Conservation (phyloP, 2,797 vertebrate species). For the Phaenicophaeus curvirostris region DNA sequence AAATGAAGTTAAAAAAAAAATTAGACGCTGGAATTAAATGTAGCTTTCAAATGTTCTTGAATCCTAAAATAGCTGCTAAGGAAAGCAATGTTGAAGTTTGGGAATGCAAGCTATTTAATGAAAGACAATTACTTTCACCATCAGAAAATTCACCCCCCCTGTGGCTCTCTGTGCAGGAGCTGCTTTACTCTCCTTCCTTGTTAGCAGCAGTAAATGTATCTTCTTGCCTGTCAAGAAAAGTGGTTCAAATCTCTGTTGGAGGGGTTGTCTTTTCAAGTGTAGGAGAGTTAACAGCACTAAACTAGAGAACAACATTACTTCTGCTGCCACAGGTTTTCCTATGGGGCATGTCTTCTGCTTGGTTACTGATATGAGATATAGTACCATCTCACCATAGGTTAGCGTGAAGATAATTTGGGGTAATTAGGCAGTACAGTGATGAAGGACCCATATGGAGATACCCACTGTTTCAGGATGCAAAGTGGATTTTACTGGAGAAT, state of each 20-base stretch:
- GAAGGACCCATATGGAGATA: neutral
- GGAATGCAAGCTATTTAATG: conserved; percentile 30
- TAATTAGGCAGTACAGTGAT: neutral
- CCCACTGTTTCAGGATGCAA: neutral
- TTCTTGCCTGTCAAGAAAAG: neutral
- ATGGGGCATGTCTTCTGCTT: neutral
- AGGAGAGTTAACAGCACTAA: neutral
- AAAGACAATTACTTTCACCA: conserved; percentile 20
- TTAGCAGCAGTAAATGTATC: neutral
- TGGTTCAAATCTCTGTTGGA: neutral
- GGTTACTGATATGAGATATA: neutral
- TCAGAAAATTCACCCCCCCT: conserved; percentile 15
- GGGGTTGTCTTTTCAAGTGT: neutral
- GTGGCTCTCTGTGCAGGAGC: neutral
- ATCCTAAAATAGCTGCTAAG: conserved; percentile 36
- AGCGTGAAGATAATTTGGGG: neutral
- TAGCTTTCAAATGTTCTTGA: conserved; percentile 43
- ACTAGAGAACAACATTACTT: neutral
- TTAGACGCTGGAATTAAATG: conserved; percentile 32
- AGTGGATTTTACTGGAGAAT: neutral
- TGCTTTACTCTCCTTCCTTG: neutral
- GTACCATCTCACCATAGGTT: neutral
- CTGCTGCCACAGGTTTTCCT: neutral
- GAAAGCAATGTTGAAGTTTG: neutral
- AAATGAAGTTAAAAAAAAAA: conserved; percentile 40